These are phyloP conservation scores for Pangasianodon gigas DNA, from an alignment of 2,113 vertebrate species.

Conservation along the genomic window DNA sequence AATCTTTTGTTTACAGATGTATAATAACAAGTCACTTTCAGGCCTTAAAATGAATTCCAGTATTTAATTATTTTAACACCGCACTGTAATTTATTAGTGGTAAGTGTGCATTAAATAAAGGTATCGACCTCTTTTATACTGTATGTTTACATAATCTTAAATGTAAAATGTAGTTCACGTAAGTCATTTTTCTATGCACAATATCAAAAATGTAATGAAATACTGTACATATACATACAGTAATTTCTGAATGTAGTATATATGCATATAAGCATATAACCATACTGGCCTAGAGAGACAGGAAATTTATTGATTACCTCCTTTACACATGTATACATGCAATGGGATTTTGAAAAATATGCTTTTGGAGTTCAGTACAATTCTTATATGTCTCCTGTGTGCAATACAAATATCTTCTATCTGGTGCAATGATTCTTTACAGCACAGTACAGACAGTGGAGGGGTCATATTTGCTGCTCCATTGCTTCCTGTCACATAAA, in stretches of 20 bases:
- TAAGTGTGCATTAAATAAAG: background rate
- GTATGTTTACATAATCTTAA: background rate
- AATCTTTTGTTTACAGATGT: background rate
- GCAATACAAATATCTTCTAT: background rate
- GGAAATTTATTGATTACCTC: background rate
- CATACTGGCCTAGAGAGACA: background rate
- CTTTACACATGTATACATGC: background rate
- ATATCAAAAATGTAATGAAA: background rate
- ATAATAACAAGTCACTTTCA: background rate
- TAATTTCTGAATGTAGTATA: background rate
- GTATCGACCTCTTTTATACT: background rate
- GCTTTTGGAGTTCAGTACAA: background rate
- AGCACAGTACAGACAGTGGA: slow-evolving; percentile 70
- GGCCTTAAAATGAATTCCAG: background rate
- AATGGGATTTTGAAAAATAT: background rate
- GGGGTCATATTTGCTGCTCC: slow-evolving; percentile 61
- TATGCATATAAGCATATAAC: background rate
- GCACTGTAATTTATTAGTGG: background rate
- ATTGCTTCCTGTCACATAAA: slow-evolving; percentile 49
- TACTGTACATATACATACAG: background rate
- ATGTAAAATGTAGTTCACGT: background rate
- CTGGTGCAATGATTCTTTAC: slow-evolving; percentile 35
- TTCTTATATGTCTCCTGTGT: background rate
- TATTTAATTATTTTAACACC: background rate
- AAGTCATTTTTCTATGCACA: background rate